Evolutionary conservation across 2,113 vertebrate species (phyloP), one percentile per base, ranked within the genome.

Genomic region (Tichodroma muraria): DNA sequence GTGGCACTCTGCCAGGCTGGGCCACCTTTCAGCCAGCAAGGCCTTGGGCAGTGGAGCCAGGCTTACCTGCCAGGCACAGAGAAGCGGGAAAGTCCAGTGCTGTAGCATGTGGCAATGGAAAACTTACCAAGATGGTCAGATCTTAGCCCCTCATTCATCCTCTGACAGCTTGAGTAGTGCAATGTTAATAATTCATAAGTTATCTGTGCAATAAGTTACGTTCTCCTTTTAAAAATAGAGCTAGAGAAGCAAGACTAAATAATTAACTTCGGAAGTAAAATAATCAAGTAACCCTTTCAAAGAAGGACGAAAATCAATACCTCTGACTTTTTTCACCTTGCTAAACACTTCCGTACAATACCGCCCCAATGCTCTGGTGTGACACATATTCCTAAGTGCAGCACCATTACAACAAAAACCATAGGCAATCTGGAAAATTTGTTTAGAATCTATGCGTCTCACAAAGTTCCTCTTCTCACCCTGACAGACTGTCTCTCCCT

Each of bases 351-450:
- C 54, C 2, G 0, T 18, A 13, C 49, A 76, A 61, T 33, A 31
- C 20, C 0, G 0, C 4, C 22, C 53, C 47, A 10, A 4, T 12
- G 6, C 11, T 35, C 30, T 0, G 0, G 31, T 22, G 64, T 2
- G 6, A 86, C 57, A 49, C 3, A 2, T 53, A 69, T 61, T 91
- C 49, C 40, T 78, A 27, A 54, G 31, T 5, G 23, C 40, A 69
- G 54, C 78, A 66, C 33, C 83, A 44, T 30, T 64, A 37, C 42
- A 45, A 52, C 33, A 69, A 77, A 68, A 60, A n/a, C 11, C 63
- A 69, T 54, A 35, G 52, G 47, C 53, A 77, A 53, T 12, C 57
- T 72, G 40, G 50, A 59, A 82, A 75, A 63, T 14, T 6, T 25
- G 13, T 13, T 68, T 60, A 49, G 64, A 90, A 85, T 54, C 44